Evolutionary conservation across 1,140 invertebrate genomes (phyloP).

Genomic region (Zaprionus nigranus): DNA sequence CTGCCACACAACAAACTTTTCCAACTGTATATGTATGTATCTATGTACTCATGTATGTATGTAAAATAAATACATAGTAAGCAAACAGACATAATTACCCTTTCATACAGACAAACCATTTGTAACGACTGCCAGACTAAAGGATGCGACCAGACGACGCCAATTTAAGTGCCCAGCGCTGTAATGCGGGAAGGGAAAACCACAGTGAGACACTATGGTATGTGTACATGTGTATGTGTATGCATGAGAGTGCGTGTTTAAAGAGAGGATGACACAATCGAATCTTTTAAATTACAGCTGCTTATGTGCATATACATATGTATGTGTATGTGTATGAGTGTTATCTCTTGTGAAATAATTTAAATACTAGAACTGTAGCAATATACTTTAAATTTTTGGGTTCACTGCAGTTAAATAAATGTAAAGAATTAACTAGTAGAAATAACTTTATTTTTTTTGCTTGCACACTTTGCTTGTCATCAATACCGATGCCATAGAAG

Average conservation of each 20-base stretch:
- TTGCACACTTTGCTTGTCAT: background rate
- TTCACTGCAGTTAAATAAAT: no score
- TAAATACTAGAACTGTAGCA: no score
- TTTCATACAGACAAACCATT: background rate
- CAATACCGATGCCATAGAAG: background rate
- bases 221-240: background rate
- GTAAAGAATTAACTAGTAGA: no score
- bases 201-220: no score
- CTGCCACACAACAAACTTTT: no score
- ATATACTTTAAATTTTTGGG: no score
- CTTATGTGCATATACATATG: background rate
- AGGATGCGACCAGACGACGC: constrained; percentile 52
- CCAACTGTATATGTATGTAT: background rate
- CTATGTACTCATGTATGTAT: constrained; percentile 5
- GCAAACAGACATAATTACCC: background rate
- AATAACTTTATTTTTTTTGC: background rate
- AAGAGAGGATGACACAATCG: background rate
- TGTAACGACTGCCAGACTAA: constrained; percentile 28
- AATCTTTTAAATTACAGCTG: background rate
- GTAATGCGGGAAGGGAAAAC: no score
- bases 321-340: no score
- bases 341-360: no score
- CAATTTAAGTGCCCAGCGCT: constrained; percentile 36
- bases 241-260: background rate
- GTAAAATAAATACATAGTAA: background rate